Base-by-base conservation (phyloP, 2,113 vertebrate genomes). In the Antechinus flavipes region DNA sequence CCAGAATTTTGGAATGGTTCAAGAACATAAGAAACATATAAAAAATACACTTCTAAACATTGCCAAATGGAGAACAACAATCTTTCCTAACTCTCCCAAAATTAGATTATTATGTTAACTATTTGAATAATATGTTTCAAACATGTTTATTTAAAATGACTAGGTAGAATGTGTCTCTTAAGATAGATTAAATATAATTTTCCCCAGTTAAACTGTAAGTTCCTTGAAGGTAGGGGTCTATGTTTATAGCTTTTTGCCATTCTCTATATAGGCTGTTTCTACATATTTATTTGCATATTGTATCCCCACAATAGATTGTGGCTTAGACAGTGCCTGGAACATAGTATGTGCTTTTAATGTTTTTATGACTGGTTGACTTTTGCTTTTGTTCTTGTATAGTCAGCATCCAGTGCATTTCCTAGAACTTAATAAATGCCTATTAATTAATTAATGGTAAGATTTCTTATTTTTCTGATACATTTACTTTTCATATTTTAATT, bases 401-500 rank as follows among this genome's bases (percentile, higher is more conserved):
- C 54, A 55, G 54, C 54, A 55, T 23, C 54, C 54, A 55, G 54
- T 56, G 55, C 55, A 56, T 56, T 56, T 26, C 8, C 25, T 56
- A 26, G 25, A 26, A 56, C 55, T 56, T 26, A 26, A 56, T 26
- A 26, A 56, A 10, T 56, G 55, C 55, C 55, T 56, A 8, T 25
- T 56, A 9, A 56, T 26, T 56, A 26, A 12, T 90, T 49, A 49
- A 49, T 49, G 49, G 49, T 49, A 5, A 49, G 49, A 49, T 91
- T 91, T 95, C 47, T 53, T 14, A 23, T 55, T 95, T 90, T 91
- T 61, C 47, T 90, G 54, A 54, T 53, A 91, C 93, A 89, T 91
- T 56, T 92, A 93, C 10, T 90, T 94, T 93, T 93, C 91, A 68
- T 50, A 94, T 61, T 96, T 91, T 30, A 93, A 94, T 54, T 93